Evolutionary conservation across 2,888 invertebrate species (phyloP).

Genomic region (Pyrochroa serraticornis): DNA sequence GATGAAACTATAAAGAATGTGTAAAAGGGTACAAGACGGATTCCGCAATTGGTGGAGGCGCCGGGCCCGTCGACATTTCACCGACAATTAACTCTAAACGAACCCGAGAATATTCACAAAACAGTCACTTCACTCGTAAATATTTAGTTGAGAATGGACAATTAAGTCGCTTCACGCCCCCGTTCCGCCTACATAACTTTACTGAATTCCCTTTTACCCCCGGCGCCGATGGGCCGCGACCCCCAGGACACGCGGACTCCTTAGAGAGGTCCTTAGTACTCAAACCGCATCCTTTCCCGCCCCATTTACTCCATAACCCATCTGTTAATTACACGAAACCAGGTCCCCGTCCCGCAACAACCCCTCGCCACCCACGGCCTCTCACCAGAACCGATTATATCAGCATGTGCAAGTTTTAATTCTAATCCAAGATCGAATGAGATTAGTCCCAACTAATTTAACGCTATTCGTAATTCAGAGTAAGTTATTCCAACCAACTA

Average conservation of each 20-base stretch:
- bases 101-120: constrained; percentile 23
- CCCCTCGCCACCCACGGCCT: constrained; percentile 8
- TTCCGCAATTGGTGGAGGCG: constrained; percentile 19
- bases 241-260: constrained; percentile 30
- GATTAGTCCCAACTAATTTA: constrained; percentile 43
- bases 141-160: constrained; percentile 27
- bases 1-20: background rate
- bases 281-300: constrained; percentile 41
- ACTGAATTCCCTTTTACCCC: constrained; percentile 2
- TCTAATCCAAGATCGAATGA: constrained; percentile 38
- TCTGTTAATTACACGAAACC: constrained; percentile 41
- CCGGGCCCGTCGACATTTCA: constrained; percentile 11
- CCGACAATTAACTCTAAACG: constrained; percentile 20
- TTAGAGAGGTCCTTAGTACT: constrained; percentile 39
- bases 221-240: constrained; percentile 10
- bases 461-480: constrained; percentile 39
- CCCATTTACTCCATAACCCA: constrained; percentile 44
- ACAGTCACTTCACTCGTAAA: constrained; percentile 24
- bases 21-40: background rate
- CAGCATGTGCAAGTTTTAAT: constrained; percentile 31
- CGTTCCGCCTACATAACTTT: constrained; percentile 21
- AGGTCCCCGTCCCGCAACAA: constrained; percentile 14
- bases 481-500: constrained; percentile 30
- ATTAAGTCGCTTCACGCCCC: constrained; percentile 23
- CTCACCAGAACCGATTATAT: constrained; percentile 27